These are phyloP conservation scores for Hetaerina americana DNA, from an alignment of 1,140 invertebrate genomes.

Conservation along the genomic window DNA sequence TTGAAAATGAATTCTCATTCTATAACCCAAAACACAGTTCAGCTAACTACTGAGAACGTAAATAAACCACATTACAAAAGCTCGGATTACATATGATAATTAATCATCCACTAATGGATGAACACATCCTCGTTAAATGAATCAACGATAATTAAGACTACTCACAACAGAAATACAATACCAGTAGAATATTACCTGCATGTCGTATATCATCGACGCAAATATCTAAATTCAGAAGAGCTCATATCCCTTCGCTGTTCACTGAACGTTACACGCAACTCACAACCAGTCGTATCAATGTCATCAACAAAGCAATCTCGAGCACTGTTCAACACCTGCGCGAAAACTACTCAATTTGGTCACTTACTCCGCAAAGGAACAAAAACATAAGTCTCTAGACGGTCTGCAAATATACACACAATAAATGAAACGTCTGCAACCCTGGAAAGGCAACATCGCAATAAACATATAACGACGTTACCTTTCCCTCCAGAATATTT, in stretches of 20 bases:
- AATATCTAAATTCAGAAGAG: constrained; percentile 16
- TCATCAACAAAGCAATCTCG: constrained; percentile 15
- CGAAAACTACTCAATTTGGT: constrained; percentile 12
- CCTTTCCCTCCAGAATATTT: constrained; percentile 18
- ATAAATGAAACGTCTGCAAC: constrained; percentile 2
- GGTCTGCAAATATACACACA: constrained; percentile 5
- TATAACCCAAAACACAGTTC: too few species aligned
- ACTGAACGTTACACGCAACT: constrained; percentile 29
- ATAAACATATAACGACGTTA: constrained; percentile 5
- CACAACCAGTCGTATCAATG: constrained; percentile 16
- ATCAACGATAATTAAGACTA: too few species aligned
- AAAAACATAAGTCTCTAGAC: constrained; percentile 7
- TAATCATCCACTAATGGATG: too few species aligned
- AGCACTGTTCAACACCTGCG: constrained; percentile 27
- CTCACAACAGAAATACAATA: too few species aligned
- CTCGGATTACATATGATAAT: too few species aligned
- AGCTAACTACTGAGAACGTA: too few species aligned
- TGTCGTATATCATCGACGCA: constrained; percentile 23
- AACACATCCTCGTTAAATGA: too few species aligned
- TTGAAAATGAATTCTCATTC: too few species aligned
- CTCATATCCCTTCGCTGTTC: constrained; percentile 9
- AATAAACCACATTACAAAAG: too few species aligned
- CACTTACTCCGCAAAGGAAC: constrained; percentile 4
- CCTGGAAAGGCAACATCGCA: constrained; percentile 4
- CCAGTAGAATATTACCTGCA: too few species aligned